Evolutionary conservation across 2,888 invertebrate species (phyloP), one percentile per base, ranked within the genome.

Genomic region (Dryobotodes eremita): DNA sequence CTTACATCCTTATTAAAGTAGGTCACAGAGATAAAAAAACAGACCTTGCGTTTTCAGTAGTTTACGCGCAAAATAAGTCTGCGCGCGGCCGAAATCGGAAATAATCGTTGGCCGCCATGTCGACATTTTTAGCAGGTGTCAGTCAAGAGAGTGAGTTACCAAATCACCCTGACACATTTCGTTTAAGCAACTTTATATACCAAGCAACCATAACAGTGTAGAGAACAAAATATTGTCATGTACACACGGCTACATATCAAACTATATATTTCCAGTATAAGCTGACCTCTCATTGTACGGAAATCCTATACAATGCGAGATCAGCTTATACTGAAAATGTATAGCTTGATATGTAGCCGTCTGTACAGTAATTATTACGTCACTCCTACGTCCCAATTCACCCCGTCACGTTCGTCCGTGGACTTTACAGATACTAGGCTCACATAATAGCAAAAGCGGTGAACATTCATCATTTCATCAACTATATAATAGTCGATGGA

Each of bases 361-460:
- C 3, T 36, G 2, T 36, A 7, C 57, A 57, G 5, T 48, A 10
- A n/a, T 31, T 55, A 61, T 64, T 36, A 70, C 75, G 76, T 77
- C 77, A 55, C 36, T 46, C 48, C 10, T 59, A 6, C 64, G 82
- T 55, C 46, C 69, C 77, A 72, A 82, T 77, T 72, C 26, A 82
- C 72, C 72, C 65, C 83, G 83, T 80, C 83, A 83, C 71, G 65
- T 79, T 75, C 61, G 71, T 65, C 76, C 68, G 59, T 31, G 55
- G 71, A 84, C 74, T 74, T 69, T 65, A 46, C 20, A 48, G 53
- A 20, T 86, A 86, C 84, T 70, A 86, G 81, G 86, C 36, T 72
- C 6, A n/a, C 79, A 86, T 78, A 77, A 69, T 10, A 5, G 4
- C 17, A 62, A 26, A 71, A 53, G 68, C 13, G 46, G 62, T 77